phyloP scores from a whole-genome alignment of 2,888 invertebrate species.

The Harmothoe impar region DNA sequence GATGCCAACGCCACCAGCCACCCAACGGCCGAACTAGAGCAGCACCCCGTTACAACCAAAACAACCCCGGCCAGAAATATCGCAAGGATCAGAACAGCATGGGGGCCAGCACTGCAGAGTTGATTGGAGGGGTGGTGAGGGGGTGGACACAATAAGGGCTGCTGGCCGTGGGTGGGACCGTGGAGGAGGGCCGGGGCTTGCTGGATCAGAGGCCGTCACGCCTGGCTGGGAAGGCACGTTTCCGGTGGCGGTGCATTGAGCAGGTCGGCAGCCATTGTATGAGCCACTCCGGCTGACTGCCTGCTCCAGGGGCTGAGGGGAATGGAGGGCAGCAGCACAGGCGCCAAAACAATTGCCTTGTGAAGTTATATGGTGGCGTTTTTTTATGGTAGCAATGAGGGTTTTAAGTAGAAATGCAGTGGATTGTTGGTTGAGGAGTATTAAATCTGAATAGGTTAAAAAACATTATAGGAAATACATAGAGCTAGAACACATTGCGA shows the following conservation, averaged over 20 bases:
- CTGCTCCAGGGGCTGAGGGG: background rate
- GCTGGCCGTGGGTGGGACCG: background rate
- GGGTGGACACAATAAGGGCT: background rate
- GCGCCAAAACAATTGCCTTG: background rate
- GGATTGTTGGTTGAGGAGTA: too few relatives aligned
- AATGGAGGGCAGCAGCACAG: background rate
- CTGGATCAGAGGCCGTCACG: constrained; percentile 47
- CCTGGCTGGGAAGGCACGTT: background rate
- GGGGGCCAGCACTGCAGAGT: background rate
- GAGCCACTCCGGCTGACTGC: background rate
- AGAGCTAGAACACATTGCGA: too few relatives aligned
- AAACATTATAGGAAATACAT: too few relatives aligned
- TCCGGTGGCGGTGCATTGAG: constrained; percentile 30
- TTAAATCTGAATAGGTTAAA: too few relatives aligned
- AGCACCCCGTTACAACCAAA: constrained; percentile 45
- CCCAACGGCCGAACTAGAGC: constrained; percentile 13
- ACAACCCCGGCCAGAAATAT: background rate
- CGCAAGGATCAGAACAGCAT: background rate
- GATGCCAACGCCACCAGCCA: constrained; percentile 3
- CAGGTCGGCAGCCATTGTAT: constrained; percentile 12
- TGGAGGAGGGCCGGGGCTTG: background rate
- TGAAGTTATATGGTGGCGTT: background rate
- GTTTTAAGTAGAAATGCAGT: background rate
- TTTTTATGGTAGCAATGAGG: background rate
- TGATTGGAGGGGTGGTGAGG: constrained; percentile 9